Conservation (phyloP, 23 tunicate species). For the Phallusia fumigata region DNA sequence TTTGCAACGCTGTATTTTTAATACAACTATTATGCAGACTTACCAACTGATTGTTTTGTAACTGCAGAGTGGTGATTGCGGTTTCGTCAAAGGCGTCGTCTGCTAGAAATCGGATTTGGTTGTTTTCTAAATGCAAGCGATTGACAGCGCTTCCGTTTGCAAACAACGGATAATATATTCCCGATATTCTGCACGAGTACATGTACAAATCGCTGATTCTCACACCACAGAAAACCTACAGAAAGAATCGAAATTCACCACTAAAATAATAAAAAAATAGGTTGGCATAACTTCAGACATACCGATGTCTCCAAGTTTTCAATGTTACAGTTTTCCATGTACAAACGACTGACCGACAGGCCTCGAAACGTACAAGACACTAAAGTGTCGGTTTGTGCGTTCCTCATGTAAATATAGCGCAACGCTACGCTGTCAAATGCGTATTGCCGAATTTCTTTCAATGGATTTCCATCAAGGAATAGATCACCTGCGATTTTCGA, state of each 20-base stretch:
- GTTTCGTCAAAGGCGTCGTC: conserved; percentile 35
- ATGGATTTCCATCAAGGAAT: background rate
- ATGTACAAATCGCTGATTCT: background rate
- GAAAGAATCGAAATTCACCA: background rate
- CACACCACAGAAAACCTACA: conserved; percentile 23
- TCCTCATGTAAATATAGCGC: background rate
- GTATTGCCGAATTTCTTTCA: background rate
- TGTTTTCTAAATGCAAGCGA: conserved; percentile 12
- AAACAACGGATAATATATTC: conserved; percentile 12
- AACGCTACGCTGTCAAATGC: conserved; percentile 17
- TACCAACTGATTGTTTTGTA: conserved; percentile 24
- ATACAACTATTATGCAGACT: too few relatives aligned
- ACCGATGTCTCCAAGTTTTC: conserved; percentile 15
- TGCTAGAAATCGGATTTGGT: conserved; percentile 1
- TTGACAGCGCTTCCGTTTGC: background rate
- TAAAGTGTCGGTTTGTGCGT: background rate
- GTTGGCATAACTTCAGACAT: background rate
- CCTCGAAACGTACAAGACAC: conserved; percentile 17
- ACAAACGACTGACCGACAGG: background rate
- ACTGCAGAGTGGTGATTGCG: conserved; percentile 10
- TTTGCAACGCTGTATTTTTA: background rate
- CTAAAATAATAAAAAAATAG: background rate
- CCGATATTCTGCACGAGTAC: background rate
- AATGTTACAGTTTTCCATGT: conserved; percentile 22
- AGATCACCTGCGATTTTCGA: background rate